Conservation (phyloP, 1,140 invertebrate species). For the Daktulosphaira vitifoliae region DNA sequence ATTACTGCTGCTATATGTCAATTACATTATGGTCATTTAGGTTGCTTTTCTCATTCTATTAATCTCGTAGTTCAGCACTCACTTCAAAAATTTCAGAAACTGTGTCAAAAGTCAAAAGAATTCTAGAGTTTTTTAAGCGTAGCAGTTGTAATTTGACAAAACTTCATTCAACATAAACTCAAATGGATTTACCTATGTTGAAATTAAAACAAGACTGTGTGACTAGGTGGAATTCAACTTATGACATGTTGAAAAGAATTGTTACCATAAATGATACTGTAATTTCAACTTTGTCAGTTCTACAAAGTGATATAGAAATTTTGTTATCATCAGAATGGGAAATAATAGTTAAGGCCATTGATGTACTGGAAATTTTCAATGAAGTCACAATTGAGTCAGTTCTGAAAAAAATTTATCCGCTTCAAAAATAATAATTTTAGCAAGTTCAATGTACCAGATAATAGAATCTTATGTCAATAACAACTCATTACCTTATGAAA, state of each 20-base stretch:
- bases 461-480: neutral
- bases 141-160: slow-evolving; percentile 31
- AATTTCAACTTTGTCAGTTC: slow-evolving; percentile 37
- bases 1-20: no score
- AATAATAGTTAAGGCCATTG: neutral
- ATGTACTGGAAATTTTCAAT: slow-evolving; percentile 36
- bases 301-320: slow-evolving; percentile 33
- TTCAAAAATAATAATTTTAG: slow-evolving; percentile 38
- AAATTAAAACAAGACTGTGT: slow-evolving; percentile 40
- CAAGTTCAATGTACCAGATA: neutral
- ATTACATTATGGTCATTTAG: slow-evolving; percentile 3
- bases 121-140: slow-evolving; percentile 37
- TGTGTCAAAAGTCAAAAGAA: slow-evolving; percentile 36
- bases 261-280: slow-evolving; percentile 37
- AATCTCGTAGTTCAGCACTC: slow-evolving; percentile 3
- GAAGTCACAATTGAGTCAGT: slow-evolving; percentile 40
- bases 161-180: slow-evolving; percentile 35
- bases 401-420: slow-evolving; percentile 39
- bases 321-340: slow-evolving; percentile 9
- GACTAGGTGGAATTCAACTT: slow-evolving; percentile 41
- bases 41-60: slow-evolving; percentile 4
- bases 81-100: neutral
- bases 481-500: slow-evolving; percentile 1
- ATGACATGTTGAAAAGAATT: slow-evolving; percentile 39
- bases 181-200: slow-evolving; percentile 35